Conservation (phyloP, 2,797 vertebrate genomes). For the Sebastes steindachneri region DNA sequence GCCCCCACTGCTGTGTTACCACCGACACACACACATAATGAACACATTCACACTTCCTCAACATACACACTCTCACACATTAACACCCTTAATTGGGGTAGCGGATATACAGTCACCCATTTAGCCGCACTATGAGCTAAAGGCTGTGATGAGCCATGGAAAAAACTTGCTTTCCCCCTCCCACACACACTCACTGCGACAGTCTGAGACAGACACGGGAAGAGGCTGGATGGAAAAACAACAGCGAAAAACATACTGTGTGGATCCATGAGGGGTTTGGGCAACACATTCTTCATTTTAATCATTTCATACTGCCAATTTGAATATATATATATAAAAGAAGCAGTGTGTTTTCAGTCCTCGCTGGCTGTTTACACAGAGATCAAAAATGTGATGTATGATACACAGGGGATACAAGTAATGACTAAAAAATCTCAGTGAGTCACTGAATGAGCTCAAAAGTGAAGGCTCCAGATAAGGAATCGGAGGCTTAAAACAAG, state of each 20-base stretch:
- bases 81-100: conserved; percentile 78
- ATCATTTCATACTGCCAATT: conserved; percentile 13
- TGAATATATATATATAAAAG: conserved; percentile 13
- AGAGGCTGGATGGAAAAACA: conserved; percentile 62
- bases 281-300: conserved; percentile 14
- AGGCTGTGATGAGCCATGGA: conserved; percentile 64
- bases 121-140: conserved; percentile 70
- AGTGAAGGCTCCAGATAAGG: conserved; percentile 15
- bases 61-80: conserved; percentile 66
- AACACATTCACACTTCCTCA: conserved; percentile 46
- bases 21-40: conserved; percentile 31
- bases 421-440: conserved; percentile 9
- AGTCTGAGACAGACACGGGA: conserved; percentile 65
- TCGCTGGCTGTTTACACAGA: conserved; percentile 14
- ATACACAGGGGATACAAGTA: neutral
- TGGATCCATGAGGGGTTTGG: conserved; percentile 24
- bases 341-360: conserved; percentile 7
- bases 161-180: conserved; percentile 65
- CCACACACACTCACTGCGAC: conserved; percentile 76
- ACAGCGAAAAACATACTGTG: conserved; percentile 54
- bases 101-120: conserved; percentile 74
- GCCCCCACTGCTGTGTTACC: conserved; percentile 21
- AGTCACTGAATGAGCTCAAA: conserved; percentile 24
- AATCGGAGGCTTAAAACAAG: conserved; percentile 8
- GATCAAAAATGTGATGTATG: conserved; percentile 16